phyloP scores from a whole-genome alignment of 2,888 invertebrate genomes.

The Ophonus ardosiacus region DNA sequence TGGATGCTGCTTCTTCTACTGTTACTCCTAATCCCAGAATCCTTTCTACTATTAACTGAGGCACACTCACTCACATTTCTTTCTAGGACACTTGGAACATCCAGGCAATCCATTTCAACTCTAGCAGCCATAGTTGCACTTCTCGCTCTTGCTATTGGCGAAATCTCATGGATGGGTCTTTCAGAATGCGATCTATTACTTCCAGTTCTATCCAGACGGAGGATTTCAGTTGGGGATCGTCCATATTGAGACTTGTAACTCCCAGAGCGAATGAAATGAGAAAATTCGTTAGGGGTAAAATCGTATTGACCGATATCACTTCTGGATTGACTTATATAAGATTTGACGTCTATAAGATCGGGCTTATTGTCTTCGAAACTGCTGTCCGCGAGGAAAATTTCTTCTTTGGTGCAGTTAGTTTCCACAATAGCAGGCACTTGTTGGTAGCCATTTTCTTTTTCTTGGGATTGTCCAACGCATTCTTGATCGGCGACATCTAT shows the following conservation, averaged over 20 bases:
- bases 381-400: neutral
- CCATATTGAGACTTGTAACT: conserved; percentile 85
- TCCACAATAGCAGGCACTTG: conserved; percentile 81
- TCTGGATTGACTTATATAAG: conserved; percentile 85
- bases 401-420: conserved; percentile 65
- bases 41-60: conserved; percentile 90
- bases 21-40: conserved; percentile 91
- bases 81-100: conserved; percentile 77
- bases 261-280: conserved; percentile 83
- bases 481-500: conserved; percentile 68
- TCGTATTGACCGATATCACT: conserved; percentile 80
- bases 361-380: conserved; percentile 70
- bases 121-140: conserved; percentile 73
- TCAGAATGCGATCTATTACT: conserved; percentile 76
- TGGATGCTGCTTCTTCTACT: conserved; percentile 91
- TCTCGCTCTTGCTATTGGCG: conserved; percentile 69
- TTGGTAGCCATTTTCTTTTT: conserved; percentile 77
- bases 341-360: conserved; percentile 84
- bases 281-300: conserved; percentile 72
- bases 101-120: conserved; percentile 70
- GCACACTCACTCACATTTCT: conserved; percentile 86
- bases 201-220: conserved; percentile 74
- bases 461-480: conserved; percentile 48
- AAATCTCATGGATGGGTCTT: conserved; percentile 71
- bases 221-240: conserved; percentile 76